These are phyloP conservation scores for Drosophila bocqueti DNA, from an alignment of 1,140 invertebrate species.

Conservation along the genomic window DNA sequence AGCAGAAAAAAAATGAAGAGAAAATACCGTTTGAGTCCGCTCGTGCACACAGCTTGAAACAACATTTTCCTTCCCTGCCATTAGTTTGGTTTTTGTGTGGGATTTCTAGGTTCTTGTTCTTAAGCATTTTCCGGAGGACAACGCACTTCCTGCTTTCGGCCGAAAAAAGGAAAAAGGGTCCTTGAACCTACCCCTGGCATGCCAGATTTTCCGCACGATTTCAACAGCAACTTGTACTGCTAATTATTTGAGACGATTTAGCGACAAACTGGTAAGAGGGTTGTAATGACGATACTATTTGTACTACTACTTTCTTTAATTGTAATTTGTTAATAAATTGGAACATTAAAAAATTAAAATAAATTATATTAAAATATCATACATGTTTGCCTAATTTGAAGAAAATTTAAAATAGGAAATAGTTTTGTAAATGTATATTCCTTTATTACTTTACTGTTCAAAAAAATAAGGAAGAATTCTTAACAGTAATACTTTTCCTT, in stretches of 20 bases:
- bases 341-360: background rate
- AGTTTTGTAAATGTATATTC: too few relatives aligned
- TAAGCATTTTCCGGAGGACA: conserved; percentile 43
- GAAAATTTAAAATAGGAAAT: background rate
- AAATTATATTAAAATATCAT: background rate
- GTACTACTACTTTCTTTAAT: too few relatives aligned
- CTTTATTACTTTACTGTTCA: too few relatives aligned
- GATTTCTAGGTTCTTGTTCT: conserved; percentile 40
- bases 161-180: background rate
- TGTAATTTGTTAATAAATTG: background rate
- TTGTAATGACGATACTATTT: conserved; percentile 40
- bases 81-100: conserved; percentile 67
- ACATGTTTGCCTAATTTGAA: background rate
- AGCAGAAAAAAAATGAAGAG: conserved; percentile 39
- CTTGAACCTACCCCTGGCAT: conserved; percentile 17
- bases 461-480: background rate
- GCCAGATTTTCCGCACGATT: conserved; percentile 66
- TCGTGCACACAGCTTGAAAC: conserved; percentile 82
- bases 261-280: background rate
- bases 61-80: conserved; percentile 75
- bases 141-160: conserved; percentile 56
- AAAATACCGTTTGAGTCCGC: conserved; percentile 76
- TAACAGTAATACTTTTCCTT: background rate
- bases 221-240: conserved; percentile 26
- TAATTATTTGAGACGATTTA: conserved; percentile 5